Percentiles rank a stretch among this genome's conserved stretches.
Conservation (phyloP, 2,797 vertebrate species). For the Lemur catta region DNA sequence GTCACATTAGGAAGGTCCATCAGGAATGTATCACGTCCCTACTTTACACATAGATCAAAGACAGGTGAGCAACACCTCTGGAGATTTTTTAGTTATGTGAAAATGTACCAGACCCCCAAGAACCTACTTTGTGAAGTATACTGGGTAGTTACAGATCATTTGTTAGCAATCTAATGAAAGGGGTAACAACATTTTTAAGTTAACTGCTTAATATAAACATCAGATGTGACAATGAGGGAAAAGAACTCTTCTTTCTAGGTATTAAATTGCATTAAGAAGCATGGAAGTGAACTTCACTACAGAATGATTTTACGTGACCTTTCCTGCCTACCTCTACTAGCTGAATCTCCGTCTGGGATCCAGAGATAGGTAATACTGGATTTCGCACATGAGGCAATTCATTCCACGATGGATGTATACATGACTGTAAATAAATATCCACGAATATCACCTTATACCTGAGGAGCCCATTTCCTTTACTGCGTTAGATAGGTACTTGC, state of each 20-base stretch:
- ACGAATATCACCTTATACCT: not conserved
- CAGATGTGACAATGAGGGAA: not conserved
- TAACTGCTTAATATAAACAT: not conserved
- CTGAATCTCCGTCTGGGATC: too few relatives aligned
- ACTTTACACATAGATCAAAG: not conserved
- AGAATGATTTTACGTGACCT: not conserved
- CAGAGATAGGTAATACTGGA: not conserved
- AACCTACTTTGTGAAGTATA: not conserved
- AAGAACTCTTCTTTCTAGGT: not conserved
- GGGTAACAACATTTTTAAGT: not conserved
- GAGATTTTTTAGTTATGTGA: not conserved
- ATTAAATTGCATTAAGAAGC: not conserved
- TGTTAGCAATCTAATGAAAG: not conserved
- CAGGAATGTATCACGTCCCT: not conserved
- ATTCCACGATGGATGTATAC: too few relatives aligned
- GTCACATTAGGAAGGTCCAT: too few relatives aligned
- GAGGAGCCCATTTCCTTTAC: not conserved
- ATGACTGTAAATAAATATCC: not conserved
- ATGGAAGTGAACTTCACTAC: not conserved
- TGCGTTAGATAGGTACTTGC: not conserved
- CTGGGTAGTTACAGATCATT: not conserved
- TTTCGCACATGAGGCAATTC: not conserved
- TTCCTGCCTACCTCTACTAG: fast-evolving
- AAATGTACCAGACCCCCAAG: fast-evolving
- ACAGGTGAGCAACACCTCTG: not conserved